Evolutionary conservation across 2,113 vertebrate species (phyloP).

Genomic region (Acanthisitta chloris): DNA sequence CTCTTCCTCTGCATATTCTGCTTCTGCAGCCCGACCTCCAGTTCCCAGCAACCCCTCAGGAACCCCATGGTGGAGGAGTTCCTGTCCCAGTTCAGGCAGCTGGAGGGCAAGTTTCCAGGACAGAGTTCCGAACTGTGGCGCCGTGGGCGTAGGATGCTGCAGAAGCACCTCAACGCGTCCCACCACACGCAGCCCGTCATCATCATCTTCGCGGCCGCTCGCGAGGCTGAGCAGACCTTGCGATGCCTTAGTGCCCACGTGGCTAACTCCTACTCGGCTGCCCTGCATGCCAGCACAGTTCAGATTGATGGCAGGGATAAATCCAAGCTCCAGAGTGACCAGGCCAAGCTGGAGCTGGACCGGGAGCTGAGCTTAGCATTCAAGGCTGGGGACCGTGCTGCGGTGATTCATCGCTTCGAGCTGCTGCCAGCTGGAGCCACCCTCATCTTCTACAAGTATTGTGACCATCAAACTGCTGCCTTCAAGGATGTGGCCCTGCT

Average conservation of each 20-base stretch:
- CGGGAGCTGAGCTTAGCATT: constrained; percentile 79
- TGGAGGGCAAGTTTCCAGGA: constrained; percentile 77
- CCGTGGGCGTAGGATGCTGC: constrained; percentile 79
- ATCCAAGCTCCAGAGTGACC: constrained; percentile 75
- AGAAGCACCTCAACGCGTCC: constrained; percentile 79
- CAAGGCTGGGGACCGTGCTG: constrained; percentile 73
- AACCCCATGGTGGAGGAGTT: constrained; percentile 69
- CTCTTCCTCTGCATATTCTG: neutral
- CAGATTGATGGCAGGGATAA: constrained; percentile 73
- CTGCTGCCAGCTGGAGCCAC: constrained; percentile 88
- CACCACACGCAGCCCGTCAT: constrained; percentile 83
- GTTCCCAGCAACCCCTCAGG: neutral
- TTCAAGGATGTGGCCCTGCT: constrained; percentile 87
- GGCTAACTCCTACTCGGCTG: constrained; percentile 75
- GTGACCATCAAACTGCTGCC: constrained; percentile 90
- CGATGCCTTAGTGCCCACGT: constrained; percentile 80
- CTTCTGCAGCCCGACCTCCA: neutral
- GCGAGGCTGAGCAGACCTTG: constrained; percentile 75
- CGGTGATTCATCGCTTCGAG: constrained; percentile 87
- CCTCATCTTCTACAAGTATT: constrained; percentile 97
- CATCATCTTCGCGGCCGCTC: constrained; percentile 84
- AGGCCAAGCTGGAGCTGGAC: constrained; percentile 86
- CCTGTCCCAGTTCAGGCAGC: constrained; percentile 66
- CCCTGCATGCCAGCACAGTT: constrained; percentile 71
- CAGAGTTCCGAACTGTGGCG: constrained; percentile 85